A percentile compares a stretch with the other conserved stretches of the same genome.
Conservation (phyloP, 2,888 invertebrate species). For the Phlogophora meticulosa region DNA sequence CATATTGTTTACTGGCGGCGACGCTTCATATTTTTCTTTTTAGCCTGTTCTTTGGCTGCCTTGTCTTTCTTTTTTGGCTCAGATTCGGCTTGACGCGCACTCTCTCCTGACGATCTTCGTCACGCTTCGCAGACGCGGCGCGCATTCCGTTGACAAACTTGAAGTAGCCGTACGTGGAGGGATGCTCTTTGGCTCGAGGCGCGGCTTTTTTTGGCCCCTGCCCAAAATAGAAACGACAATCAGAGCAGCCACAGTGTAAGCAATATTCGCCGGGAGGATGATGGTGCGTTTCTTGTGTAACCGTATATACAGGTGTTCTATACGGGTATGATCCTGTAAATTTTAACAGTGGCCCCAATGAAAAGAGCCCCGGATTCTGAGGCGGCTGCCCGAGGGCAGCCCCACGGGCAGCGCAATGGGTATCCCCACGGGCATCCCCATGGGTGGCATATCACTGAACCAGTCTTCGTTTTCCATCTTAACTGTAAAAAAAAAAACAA, state of each 20-base stretch:
- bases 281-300: no score
- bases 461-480: no score
- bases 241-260: neutral
- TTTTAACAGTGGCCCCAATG: no score
- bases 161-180: neutral
- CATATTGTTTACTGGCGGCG: constrained; percentile 5
- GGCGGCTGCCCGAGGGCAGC: neutral
- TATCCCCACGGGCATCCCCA: no score
- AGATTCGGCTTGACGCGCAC: no score
- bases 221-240: neutral
- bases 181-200: neutral
- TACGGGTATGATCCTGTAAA: no score
- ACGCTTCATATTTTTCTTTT: constrained; percentile 3
- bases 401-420: no score
- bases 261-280: neutral
- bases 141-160: neutral
- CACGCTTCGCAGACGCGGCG: constrained; percentile 15
- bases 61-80: neutral
- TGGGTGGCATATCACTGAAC: no score
- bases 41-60: neutral
- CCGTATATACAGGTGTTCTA: fast-evolving
- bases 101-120: neutral
- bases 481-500: constrained; percentile 9
- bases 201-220: fast-evolving
- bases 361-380: no score